Evolutionary conservation across 2,888 invertebrate species (phyloP).

Genomic region (Tipula helvola): DNA sequence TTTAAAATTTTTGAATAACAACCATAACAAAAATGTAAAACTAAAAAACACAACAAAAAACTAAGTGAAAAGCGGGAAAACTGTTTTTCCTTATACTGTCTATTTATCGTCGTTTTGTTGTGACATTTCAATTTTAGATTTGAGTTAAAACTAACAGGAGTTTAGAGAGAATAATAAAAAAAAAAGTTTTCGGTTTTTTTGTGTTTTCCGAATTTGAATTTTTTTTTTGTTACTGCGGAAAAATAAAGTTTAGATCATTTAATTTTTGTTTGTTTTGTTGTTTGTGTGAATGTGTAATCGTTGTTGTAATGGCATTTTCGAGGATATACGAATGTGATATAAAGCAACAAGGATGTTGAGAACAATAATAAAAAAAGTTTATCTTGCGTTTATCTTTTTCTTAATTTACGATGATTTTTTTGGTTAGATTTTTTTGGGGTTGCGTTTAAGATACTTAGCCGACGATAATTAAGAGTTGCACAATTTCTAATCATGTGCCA

Average conservation of each 20-base stretch:
- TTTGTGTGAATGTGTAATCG: neutral
- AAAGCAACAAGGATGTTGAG: neutral
- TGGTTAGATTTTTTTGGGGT: neutral
- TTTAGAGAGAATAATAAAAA: neutral
- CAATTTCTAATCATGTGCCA: too few species aligned
- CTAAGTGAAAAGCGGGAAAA: constrained; percentile 8
- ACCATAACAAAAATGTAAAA: neutral
- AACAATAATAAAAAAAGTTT: neutral
- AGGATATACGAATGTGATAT: neutral
- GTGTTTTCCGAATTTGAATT: neutral
- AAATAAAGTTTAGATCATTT: neutral
- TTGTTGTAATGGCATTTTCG: neutral
- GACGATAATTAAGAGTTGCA: too few species aligned
- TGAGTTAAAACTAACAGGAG: neutral
- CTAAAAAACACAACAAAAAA: neutral
- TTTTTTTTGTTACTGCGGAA: neutral
- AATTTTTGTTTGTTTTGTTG: neutral
- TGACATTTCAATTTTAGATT: constrained; percentile 7
- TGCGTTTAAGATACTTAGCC: too few species aligned
- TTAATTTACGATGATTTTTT: neutral
- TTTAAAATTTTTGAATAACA: constrained; percentile 5
- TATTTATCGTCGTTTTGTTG: constrained; percentile 9
- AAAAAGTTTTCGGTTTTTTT: neutral
- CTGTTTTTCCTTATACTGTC: neutral
- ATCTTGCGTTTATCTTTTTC: neutral